phyloP scores from a whole-genome alignment of 2,113 vertebrate species.

The Dascyllus trimaculatus region DNA sequence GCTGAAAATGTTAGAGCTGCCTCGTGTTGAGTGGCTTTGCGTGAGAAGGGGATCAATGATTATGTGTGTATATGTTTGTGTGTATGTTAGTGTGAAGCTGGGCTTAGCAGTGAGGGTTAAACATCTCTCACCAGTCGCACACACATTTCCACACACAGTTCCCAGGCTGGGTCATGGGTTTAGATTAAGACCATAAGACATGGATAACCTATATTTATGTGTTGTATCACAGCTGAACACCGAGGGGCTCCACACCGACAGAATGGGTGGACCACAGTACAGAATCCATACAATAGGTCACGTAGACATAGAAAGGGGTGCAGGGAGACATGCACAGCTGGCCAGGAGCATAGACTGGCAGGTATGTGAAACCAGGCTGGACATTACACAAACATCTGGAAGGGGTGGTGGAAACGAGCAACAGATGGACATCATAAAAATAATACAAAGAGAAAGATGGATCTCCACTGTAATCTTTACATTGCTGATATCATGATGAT shows the following conservation, averaged over 20 bases:
- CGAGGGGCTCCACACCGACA: background rate
- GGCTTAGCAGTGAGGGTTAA: conserved; percentile 57
- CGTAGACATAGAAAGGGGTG: too few species aligned
- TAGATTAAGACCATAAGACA: conserved; percentile 76
- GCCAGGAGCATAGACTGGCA: background rate
- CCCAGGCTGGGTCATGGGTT: conserved; percentile 62
- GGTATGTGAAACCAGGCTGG: background rate
- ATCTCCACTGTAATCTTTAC: background rate
- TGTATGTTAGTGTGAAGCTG: conserved; percentile 42
- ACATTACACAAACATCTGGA: background rate
- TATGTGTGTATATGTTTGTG: conserved; percentile 33
- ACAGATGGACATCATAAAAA: conserved; percentile 7
- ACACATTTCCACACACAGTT: conserved; percentile 43
- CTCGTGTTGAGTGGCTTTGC: conserved; percentile 69
- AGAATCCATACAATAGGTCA: background rate
- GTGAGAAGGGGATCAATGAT: conserved; percentile 70
- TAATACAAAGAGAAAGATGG: background rate
- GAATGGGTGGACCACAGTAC: background rate
- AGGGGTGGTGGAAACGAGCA: background rate
- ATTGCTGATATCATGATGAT: background rate
- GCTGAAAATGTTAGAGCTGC: conserved; percentile 57
- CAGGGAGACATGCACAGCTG: conserved; percentile 1
- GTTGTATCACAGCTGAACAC: conserved; percentile 43
- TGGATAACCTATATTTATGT: conserved; percentile 74
- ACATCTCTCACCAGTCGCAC: conserved; percentile 22